Conservation (phyloP, 2,888 invertebrate species). For the Bhutanitis thaidina region DNA sequence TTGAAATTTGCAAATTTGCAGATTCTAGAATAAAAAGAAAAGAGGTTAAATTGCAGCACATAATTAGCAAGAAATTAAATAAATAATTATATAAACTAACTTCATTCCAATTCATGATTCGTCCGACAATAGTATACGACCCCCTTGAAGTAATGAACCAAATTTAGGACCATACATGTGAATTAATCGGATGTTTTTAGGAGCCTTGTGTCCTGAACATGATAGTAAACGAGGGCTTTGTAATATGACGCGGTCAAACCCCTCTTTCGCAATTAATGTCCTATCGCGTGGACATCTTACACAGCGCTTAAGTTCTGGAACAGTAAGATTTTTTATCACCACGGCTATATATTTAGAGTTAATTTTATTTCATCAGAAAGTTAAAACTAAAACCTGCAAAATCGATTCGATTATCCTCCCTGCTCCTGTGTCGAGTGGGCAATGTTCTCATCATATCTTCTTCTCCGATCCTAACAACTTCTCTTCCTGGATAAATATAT, state of each 20-base stretch:
- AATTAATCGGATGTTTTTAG: slow-evolving; percentile 44
- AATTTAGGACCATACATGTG: slow-evolving; percentile 64
- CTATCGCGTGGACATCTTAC: slow-evolving; percentile 67
- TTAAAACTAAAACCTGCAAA: neutral
- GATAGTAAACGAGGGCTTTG: slow-evolving; percentile 49
- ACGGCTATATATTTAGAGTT: neutral
- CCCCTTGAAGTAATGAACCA: slow-evolving; percentile 55
- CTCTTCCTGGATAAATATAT: slow-evolving; percentile 52
- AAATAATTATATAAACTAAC: slow-evolving; percentile 37
- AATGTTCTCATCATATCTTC: slow-evolving; percentile 11
- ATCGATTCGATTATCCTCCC: slow-evolving; percentile 32
- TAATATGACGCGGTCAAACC: slow-evolving; percentile 51
- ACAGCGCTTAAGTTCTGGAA: slow-evolving; percentile 41
- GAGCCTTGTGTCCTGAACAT: slow-evolving; percentile 49
- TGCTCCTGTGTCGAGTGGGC: slow-evolving; percentile 31
- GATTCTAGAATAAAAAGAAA: slow-evolving; percentile 43
- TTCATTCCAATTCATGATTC: slow-evolving; percentile 47
- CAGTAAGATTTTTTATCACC: slow-evolving; percentile 8
- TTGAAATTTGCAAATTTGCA: slow-evolving; percentile 66
- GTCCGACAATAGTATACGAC: slow-evolving; percentile 60
- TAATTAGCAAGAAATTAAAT: neutral
- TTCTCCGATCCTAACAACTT: slow-evolving; percentile 46
- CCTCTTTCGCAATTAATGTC: slow-evolving; percentile 57
- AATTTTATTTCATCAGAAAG: neutral
- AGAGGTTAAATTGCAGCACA: slow-evolving; percentile 8